Percentiles rank a stretch among this genome's conserved stretches.
These are phyloP conservation scores for Actinopyga echinites DNA, from an alignment of 53 echinoderm and acorn worm genomes.

Conservation along the genomic window DNA sequence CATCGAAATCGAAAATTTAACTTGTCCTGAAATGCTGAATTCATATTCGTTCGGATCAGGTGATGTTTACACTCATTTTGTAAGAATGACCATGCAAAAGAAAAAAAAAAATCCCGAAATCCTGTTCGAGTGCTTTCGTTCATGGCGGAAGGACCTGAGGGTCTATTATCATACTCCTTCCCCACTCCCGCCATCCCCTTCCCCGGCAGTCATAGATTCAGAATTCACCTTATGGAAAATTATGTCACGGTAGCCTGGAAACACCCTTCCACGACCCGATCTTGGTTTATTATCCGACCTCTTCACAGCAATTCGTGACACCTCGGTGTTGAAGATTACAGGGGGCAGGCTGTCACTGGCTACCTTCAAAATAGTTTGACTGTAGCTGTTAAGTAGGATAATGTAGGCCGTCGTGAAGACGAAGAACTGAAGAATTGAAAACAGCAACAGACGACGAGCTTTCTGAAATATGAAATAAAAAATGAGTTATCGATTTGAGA, in stretches of 20 bases:
- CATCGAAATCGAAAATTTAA: too few relatives aligned
- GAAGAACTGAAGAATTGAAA: conserved; percentile 47
- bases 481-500: too few relatives aligned
- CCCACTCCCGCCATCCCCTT: too few relatives aligned
- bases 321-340: conserved; percentile 5
- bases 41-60: too few relatives aligned
- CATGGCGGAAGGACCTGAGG: too few relatives aligned
- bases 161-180: too few relatives aligned
- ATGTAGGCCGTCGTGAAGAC: conserved; percentile 55
- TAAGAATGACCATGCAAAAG: too few relatives aligned
- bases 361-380: conserved; percentile 30
- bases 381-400: conserved; percentile 39
- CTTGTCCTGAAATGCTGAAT: too few relatives aligned
- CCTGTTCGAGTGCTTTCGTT: too few relatives aligned
- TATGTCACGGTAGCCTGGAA: conserved; percentile 15
- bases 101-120: too few relatives aligned
- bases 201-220: too few relatives aligned
- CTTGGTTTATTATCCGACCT: background rate
- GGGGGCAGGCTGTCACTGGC: conserved; percentile 20
- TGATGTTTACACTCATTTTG: too few relatives aligned
- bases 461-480: conserved; percentile 28
- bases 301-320: background rate
- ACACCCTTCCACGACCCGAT: conserved; percentile 13
- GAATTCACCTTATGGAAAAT: conserved; percentile 18
- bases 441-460: conserved; percentile 31